Evolutionary conservation across 2,113 vertebrate species (phyloP).

Genomic region (Vulpes ferrilata): DNA sequence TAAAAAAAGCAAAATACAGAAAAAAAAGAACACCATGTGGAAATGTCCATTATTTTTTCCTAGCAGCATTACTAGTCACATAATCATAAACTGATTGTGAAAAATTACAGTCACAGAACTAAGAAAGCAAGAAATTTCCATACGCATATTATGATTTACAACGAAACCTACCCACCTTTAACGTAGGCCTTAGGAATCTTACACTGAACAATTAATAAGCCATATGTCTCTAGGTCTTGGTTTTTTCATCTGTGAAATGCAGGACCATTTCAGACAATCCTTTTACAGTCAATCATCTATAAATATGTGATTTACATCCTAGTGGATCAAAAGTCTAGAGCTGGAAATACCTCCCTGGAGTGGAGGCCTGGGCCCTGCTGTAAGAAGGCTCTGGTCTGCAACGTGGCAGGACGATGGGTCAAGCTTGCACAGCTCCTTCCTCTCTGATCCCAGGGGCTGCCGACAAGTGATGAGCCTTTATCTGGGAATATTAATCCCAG

Average conservation of each 20-base stretch:
- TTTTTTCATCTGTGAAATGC: neutral
- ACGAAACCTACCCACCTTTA: neutral
- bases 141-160: neutral
- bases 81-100: neutral
- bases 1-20: neutral
- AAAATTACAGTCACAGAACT: neutral
- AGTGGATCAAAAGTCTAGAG: neutral
- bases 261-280: neutral
- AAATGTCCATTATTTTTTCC: neutral
- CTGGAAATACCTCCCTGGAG: neutral
- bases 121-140: neutral
- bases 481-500: neutral
- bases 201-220: neutral
- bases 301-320: neutral
- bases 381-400: neutral
- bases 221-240: neutral
- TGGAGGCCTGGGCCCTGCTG: neutral
- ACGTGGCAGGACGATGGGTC: neutral
- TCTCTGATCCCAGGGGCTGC: neutral
- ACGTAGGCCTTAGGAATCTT: neutral
- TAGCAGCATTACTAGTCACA: neutral
- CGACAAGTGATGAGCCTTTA: no score
- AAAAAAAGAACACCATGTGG: neutral
- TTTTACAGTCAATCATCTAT: neutral
- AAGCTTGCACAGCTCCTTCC: neutral